phyloP scores from a whole-genome alignment of 1,140 invertebrate genomes.

The Drosophila bocki region DNA sequence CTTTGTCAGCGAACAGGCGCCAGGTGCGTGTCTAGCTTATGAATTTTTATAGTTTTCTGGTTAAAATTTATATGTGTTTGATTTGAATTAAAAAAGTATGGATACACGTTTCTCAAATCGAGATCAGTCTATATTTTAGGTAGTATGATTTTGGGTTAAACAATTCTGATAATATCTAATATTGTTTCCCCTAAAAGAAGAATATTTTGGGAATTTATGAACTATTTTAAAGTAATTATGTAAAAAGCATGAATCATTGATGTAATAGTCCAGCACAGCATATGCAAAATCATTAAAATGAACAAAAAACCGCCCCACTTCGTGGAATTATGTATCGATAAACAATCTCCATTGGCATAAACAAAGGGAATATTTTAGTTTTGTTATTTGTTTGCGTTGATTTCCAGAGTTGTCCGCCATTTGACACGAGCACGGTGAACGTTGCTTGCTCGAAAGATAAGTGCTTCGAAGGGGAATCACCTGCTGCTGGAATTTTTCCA shows the following conservation, averaged over 20 bases:
- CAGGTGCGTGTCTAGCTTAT: conserved; percentile 30
- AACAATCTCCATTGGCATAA: conserved; percentile 33
- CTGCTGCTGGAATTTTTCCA: conserved; percentile 32
- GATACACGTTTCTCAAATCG: conserved; percentile 4
- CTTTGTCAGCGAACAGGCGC: conserved; percentile 26
- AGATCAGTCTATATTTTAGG: background rate
- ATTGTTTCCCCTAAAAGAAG: too few species aligned
- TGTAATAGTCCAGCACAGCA: background rate
- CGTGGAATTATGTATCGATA: conserved; percentile 12
- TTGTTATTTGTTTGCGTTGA: conserved; percentile 28
- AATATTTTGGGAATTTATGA: background rate
- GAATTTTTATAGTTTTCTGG: conserved; percentile 23
- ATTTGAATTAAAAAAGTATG: background rate
- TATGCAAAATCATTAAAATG: conserved; percentile 15
- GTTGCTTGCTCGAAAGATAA: conserved; percentile 25
- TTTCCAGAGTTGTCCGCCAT: conserved; percentile 31
- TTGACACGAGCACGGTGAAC: conserved; percentile 22
- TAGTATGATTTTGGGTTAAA: too few species aligned
- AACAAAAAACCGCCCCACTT: conserved; percentile 3
- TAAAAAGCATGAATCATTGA: background rate
- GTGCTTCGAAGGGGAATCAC: conserved; percentile 44
- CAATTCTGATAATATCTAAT: too few species aligned
- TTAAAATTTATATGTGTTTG: conserved; percentile 7
- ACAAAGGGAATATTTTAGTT: conserved; percentile 28
- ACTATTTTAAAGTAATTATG: background rate